phyloP scores from a whole-genome alignment of 92 coral and sea anemone species.

The Porites lobata region DNA sequence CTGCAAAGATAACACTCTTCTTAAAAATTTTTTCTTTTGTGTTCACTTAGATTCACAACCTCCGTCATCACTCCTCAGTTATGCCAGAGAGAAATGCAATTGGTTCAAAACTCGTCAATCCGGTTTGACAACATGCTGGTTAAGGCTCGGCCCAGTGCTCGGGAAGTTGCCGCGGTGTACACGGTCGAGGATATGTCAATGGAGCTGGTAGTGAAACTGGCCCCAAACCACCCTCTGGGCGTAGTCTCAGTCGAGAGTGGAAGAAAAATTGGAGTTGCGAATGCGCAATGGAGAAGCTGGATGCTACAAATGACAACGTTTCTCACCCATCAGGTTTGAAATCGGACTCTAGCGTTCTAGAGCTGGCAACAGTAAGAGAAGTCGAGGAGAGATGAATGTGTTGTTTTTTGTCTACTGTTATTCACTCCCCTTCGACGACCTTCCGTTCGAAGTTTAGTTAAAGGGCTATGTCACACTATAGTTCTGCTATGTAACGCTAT shows the following conservation, averaged over 20 bases:
- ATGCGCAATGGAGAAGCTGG: constrained; percentile 98
- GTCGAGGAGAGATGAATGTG: no score
- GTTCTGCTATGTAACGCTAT: no score
- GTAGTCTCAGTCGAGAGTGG: constrained; percentile 94
- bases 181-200: constrained; percentile 96
- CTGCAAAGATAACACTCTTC: no score
- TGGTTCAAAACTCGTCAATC: constrained; percentile 84
- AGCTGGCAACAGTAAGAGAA: no score
- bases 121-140: constrained; percentile 94
- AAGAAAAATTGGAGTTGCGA: constrained; percentile 89
- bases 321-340: constrained; percentile 90
- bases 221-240: constrained; percentile 96
- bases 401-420: no score
- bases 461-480: no score
- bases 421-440: no score
- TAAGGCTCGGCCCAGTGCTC: constrained; percentile 94
- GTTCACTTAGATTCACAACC: constrained; percentile 80
- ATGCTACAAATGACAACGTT: constrained; percentile 97
- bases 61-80: constrained; percentile 84
- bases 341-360: not conserved
- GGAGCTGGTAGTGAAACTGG: constrained; percentile 96
- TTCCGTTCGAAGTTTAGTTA: no score
- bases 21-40: not conserved
- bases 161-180: constrained; percentile 98
- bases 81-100: constrained; percentile 91